Conservation (phyloP, 2,797 vertebrate species). For the Coilia nasus region DNA sequence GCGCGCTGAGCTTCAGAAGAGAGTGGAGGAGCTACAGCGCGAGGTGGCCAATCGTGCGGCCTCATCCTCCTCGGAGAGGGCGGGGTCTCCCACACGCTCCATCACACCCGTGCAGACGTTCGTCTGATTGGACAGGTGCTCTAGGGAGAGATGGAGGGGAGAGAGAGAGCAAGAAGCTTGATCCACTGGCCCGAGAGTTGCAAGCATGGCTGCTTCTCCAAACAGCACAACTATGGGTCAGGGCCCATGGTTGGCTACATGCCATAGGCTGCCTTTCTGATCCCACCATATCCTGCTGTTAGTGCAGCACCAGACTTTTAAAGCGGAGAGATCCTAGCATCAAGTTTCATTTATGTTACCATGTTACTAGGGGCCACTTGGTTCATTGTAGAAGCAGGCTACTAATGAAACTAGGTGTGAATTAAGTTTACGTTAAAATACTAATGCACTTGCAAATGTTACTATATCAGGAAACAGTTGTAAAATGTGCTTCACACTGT, state of each 20-base stretch:
- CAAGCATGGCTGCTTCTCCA: neutral
- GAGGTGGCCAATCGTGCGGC: constrained; percentile 88
- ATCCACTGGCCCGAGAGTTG: neutral
- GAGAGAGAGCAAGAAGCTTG: neutral
- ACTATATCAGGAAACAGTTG: neutral
- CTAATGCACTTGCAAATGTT: constrained; percentile 8
- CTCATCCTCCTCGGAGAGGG: constrained; percentile 83
- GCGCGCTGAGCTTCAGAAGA: constrained; percentile 90
- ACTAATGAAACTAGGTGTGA: constrained; percentile 7
- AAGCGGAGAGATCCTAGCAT: neutral
- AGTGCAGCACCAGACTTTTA: constrained; percentile 9
- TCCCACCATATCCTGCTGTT: neutral
- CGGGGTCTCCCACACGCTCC: constrained; percentile 86
- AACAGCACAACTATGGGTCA: neutral
- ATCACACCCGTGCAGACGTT: constrained; percentile 91
- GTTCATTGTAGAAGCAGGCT: neutral
- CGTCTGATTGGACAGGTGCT: constrained; percentile 70
- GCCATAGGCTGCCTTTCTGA: constrained; percentile 7
- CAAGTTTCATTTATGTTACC: neutral
- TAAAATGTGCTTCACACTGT: constrained; percentile 2
- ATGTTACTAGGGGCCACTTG: neutral
- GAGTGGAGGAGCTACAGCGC: constrained; percentile 91
- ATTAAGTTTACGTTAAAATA: constrained; percentile 4
- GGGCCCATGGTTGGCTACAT: neutral
- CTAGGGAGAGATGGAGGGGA: neutral